phyloP scores from a whole-genome alignment of 2,888 invertebrate genomes.

The Pecten maximus region DNA sequence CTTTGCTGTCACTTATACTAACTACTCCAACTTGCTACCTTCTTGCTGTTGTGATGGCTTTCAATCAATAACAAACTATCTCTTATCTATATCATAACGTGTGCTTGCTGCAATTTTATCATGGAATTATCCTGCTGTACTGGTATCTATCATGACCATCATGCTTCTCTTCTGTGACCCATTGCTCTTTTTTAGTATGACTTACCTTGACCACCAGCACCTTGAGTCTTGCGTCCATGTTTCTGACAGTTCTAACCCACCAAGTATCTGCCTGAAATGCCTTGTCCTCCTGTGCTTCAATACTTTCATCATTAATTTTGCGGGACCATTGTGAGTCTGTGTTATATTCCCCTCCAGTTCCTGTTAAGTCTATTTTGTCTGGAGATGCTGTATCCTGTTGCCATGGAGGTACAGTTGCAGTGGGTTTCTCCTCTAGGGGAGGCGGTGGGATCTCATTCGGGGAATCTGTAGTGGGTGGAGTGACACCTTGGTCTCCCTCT shows the following conservation, averaged over 20 bases:
- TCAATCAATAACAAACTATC: too few species aligned
- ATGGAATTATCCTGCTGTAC: too few species aligned
- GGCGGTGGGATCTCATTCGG: conserved; percentile 40
- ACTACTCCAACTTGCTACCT: not conserved
- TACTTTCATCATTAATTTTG: conserved; percentile 61
- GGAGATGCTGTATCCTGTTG: conserved; percentile 18
- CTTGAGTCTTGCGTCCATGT: conserved; percentile 58
- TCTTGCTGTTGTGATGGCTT: too few species aligned
- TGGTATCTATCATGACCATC: not conserved
- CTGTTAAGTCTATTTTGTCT: not conserved
- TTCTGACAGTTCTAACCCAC: conserved; percentile 50
- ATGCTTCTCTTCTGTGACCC: not conserved
- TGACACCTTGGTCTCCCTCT: not conserved
- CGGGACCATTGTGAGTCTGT: conserved; percentile 53
- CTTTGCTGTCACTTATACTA: too few species aligned
- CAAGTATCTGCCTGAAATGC: conserved; percentile 49
- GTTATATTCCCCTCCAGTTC: conserved; percentile 52
- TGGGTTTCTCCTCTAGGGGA: conserved; percentile 28
- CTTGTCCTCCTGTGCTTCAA: conserved; percentile 59
- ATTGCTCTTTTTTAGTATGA: not conserved
- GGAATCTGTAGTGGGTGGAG: conserved; percentile 11
- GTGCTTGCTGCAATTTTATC: too few species aligned
- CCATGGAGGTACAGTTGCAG: not conserved
- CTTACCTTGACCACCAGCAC: conserved; percentile 61
- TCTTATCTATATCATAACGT: too few species aligned